phyloP scores from a whole-genome alignment of 2,113 vertebrate species.

The Athene cunicularia region DNA sequence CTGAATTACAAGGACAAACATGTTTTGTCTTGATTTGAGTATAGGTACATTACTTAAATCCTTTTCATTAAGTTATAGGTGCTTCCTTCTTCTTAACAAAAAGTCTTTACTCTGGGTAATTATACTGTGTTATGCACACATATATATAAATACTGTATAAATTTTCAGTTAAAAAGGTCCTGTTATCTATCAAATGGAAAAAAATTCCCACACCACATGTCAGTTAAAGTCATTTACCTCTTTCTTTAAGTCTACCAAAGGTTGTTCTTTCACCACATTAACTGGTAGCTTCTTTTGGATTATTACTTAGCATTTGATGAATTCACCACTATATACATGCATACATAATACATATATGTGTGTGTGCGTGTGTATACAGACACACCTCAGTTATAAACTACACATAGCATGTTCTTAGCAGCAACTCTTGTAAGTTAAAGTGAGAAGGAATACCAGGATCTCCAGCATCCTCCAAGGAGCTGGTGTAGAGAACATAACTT shows the following conservation, averaged over 20 bases:
- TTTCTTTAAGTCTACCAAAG: not conserved
- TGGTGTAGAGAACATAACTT: not conserved
- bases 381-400: not conserved
- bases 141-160: not conserved
- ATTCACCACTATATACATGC: not conserved
- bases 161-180: not conserved
- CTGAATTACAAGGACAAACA: not conserved
- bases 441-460: not conserved
- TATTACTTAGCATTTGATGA: not conserved
- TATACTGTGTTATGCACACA: not conserved
- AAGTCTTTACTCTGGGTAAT: not conserved
- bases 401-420: not conserved
- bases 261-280: not conserved
- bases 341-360: accelerated
- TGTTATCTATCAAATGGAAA: not conserved
- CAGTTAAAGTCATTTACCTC: not conserved
- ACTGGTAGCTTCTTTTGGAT: not conserved
- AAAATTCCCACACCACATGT: not conserved
- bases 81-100: not conserved
- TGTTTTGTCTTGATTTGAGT: not conserved
- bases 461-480: not conserved
- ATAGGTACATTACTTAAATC: not conserved
- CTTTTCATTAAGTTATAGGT: not conserved
- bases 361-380: too few species aligned
- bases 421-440: not conserved